Conservation (phyloP, 1,140 invertebrate genomes). For the Achatina immaculata region DNA sequence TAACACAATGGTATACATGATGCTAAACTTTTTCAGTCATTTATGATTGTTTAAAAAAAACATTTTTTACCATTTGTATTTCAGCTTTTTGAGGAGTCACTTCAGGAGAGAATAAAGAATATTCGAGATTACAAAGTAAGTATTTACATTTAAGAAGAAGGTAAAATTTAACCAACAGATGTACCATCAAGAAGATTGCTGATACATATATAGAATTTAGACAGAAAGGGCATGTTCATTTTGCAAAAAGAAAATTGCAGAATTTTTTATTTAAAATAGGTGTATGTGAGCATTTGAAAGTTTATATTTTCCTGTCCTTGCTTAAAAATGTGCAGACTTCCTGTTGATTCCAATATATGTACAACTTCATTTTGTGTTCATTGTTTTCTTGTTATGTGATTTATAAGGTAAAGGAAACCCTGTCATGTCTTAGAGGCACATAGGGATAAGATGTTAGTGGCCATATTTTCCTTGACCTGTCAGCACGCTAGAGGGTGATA, state of each 20-base stretch:
- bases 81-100: background rate
- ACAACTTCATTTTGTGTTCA: no score
- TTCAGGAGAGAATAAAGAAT: background rate
- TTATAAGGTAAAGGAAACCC: no score
- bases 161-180: background rate
- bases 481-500: no score
- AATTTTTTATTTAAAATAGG: background rate
- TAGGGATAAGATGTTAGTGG: no score
- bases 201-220: background rate
- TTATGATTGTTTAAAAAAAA: background rate
- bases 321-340: no score
- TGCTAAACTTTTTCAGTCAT: background rate
- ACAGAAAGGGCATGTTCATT: background rate
- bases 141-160: background rate
- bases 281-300: background rate
- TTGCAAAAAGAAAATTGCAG: background rate
- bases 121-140: background rate
- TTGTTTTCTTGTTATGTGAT: no score
- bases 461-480: no score
- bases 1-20: background rate
- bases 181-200: background rate
- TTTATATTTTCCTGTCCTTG: background rate
- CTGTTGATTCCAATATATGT: no score
- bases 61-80: background rate
- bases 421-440: no score